A percentile compares a stretch with the other conserved stretches of the same genome.
These are phyloP conservation scores for Drosophila rellima DNA, from an alignment of 2,888 invertebrate genomes.

Conservation along the genomic window DNA sequence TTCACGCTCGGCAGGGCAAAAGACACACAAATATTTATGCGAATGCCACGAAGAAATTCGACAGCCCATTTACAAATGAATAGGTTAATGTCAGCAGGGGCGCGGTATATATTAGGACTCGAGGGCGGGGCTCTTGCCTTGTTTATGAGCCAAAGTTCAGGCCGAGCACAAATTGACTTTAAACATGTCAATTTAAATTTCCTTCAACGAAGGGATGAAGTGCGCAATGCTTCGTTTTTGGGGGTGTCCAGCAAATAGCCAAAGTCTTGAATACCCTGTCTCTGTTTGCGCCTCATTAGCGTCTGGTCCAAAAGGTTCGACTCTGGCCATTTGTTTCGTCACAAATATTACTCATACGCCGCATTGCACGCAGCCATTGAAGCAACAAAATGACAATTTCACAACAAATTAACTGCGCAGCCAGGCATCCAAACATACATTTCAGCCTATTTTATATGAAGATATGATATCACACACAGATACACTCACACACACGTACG, in stretches of 20 bases:
- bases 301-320: slow-evolving; percentile 48
- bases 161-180: slow-evolving; percentile 71
- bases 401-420: slow-evolving; percentile 79
- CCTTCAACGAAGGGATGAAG: slow-evolving; percentile 12
- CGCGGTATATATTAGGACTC: background rate
- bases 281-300: slow-evolving; percentile 68
- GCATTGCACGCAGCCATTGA: slow-evolving; percentile 75
- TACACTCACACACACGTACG: slow-evolving; percentile 17
- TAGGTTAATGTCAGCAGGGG: slow-evolving; percentile 71
- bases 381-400: slow-evolving; percentile 79
- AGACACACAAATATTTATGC: slow-evolving; percentile 81
- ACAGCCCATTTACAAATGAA: slow-evolving; percentile 80
- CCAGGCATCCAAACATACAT: slow-evolving; percentile 64
- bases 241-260: slow-evolving; percentile 16
- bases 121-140: slow-evolving; percentile 40
- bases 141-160: slow-evolving; percentile 71
- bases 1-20: slow-evolving; percentile 76
- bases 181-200: slow-evolving; percentile 77
- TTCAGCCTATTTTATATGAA: slow-evolving; percentile 43
- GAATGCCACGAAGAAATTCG: slow-evolving; percentile 64
- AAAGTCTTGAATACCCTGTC: slow-evolving; percentile 16
- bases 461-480: slow-evolving; percentile 66
- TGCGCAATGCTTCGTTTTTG: background rate
- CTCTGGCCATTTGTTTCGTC: slow-evolving; percentile 40
- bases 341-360: slow-evolving; percentile 75